Conservation (phyloP, 2,888 invertebrate species). For the Zelleria hepariella region DNA sequence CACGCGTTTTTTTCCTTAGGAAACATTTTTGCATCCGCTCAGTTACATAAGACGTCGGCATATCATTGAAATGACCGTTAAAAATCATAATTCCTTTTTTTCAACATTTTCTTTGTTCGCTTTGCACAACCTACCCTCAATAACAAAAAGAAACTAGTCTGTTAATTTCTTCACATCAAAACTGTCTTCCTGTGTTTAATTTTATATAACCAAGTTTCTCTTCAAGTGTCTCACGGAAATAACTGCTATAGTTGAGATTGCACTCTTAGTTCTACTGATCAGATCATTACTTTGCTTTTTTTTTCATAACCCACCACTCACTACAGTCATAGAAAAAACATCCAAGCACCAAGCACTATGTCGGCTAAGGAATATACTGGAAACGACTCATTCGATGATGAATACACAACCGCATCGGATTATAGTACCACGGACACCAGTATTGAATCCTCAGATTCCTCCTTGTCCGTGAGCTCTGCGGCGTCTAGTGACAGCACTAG, state of each 20-base stretch:
- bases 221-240: too few relatives aligned
- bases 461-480: too few relatives aligned
- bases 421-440: slow-evolving; percentile 49
- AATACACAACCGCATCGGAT: slow-evolving; percentile 41
- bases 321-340: neutral
- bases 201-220: too few relatives aligned
- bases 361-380: neutral
- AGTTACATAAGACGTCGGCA: too few relatives aligned
- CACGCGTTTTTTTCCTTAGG: neutral
- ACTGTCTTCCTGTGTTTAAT: too few relatives aligned
- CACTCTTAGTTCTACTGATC: too few relatives aligned
- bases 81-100: neutral
- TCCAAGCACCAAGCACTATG: slow-evolving; percentile 2
- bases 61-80: neutral
- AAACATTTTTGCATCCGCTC: neutral
- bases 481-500: too few relatives aligned
- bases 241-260: too few relatives aligned
- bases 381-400: slow-evolving; percentile 15
- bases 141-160: too few relatives aligned
- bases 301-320: slow-evolving; percentile 7
- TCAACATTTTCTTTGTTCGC: neutral
- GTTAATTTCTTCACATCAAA: too few relatives aligned
- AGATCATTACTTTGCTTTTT: slow-evolving; percentile 5
- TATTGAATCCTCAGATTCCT: slow-evolving; percentile 15
- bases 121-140: too few relatives aligned